Evolutionary conservation across 2,888 invertebrate genomes (phyloP).

Genomic region (Polyommatus iphigenia): DNA sequence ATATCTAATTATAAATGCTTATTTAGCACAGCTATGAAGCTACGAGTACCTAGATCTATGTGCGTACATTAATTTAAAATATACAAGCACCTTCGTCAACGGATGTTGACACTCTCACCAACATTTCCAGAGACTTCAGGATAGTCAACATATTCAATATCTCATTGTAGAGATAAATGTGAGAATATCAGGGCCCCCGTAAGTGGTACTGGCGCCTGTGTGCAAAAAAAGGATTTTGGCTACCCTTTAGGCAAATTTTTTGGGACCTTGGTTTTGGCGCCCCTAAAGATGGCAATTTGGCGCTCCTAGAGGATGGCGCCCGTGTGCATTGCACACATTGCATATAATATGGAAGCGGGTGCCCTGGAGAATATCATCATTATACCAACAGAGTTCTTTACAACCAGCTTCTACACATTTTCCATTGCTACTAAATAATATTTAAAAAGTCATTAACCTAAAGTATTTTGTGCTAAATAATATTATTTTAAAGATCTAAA

Average conservation of each 20-base stretch:
- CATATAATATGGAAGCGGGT: too few species aligned
- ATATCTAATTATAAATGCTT: background rate
- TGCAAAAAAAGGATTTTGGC: too few species aligned
- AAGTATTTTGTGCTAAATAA: background rate
- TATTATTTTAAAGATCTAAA: background rate
- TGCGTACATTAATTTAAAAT: background rate
- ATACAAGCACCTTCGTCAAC: slow-evolving; percentile 4
- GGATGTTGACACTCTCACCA: slow-evolving; percentile 40
- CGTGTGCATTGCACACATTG: too few species aligned
- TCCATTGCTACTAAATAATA: background rate
- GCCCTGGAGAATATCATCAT: background rate
- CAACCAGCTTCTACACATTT: background rate
- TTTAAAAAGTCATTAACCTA: background rate
- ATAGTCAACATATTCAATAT: slow-evolving; percentile 55
- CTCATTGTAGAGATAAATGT: background rate
- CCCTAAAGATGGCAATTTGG: too few species aligned
- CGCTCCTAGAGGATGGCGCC: too few species aligned
- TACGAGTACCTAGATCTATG: background rate
- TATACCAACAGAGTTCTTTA: too few species aligned
- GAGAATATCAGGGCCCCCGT: too few species aligned
- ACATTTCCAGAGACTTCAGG: slow-evolving; percentile 56
- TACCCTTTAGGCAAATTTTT: too few species aligned
- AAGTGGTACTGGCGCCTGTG: too few species aligned
- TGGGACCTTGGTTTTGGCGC: too few species aligned
- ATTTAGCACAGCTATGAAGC: too few species aligned